Conservation (phyloP, 2,113 vertebrate species). For the Corythornis madagascariensis region DNA sequence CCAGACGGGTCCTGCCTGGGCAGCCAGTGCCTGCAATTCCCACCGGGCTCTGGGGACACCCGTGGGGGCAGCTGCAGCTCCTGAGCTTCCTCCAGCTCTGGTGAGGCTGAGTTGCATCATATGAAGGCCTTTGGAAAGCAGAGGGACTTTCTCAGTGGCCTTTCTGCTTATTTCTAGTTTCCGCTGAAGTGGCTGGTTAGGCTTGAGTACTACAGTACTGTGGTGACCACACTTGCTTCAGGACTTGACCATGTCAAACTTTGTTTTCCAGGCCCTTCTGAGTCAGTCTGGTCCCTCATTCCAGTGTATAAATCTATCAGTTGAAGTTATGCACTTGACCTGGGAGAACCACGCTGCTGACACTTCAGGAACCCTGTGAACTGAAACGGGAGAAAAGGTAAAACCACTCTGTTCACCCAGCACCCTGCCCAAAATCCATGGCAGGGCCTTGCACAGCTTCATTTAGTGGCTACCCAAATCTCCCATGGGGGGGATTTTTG, state of each 20-base stretch:
- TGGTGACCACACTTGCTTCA: accelerated
- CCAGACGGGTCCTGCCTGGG: neutral
- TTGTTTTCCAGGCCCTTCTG: neutral
- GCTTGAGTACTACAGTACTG: neutral
- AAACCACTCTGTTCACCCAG: neutral
- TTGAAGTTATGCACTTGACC: neutral
- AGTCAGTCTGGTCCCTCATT: neutral
- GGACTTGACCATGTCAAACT: neutral
- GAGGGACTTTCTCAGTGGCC: neutral
- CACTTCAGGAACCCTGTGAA: neutral
- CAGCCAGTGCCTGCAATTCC: accelerated
- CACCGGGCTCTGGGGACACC: neutral
- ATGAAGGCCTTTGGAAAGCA: neutral
- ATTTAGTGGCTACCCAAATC: neutral
- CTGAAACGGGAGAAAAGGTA: slow-evolving; percentile 46
- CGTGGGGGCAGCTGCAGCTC: neutral
- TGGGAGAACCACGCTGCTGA: neutral
- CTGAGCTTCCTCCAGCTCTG: neutral
- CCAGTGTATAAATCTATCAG: neutral
- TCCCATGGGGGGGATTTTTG: neutral
- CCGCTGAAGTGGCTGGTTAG: accelerated
- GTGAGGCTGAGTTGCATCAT: neutral
- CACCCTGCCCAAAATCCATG: neutral
- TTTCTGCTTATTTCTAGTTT: neutral
- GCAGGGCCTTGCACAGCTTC: neutral